Evolutionary conservation across 2,113 vertebrate species (phyloP).

Genomic region (Trichomycterus rosablanca): DNA sequence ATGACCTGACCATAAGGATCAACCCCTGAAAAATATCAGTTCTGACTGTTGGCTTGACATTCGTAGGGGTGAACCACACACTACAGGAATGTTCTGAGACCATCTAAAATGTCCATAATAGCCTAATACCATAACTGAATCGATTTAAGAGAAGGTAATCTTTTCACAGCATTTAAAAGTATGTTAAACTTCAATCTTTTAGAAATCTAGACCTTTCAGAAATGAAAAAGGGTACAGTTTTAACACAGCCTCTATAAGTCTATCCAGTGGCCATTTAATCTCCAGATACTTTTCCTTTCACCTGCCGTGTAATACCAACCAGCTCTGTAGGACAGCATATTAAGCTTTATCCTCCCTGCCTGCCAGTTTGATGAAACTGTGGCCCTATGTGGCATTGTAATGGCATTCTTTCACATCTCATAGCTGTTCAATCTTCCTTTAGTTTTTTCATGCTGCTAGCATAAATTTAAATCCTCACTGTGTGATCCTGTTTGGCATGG

Average conservation of each 20-base stretch:
- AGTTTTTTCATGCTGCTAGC: slow-evolving; percentile 44
- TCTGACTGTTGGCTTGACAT: slow-evolving; percentile 19
- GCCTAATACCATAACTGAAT: slow-evolving; percentile 13
- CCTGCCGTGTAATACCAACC: slow-evolving; percentile 48
- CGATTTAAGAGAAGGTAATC: slow-evolving; percentile 21
- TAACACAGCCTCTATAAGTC: slow-evolving; percentile 33
- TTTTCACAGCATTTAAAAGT: slow-evolving; percentile 7
- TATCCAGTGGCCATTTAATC: slow-evolving; percentile 37
- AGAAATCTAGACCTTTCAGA: slow-evolving; percentile 6
- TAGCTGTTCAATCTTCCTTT: slow-evolving; percentile 32
- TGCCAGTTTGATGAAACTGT: slow-evolving; percentile 41
- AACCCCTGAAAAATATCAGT: slow-evolving; percentile 28
- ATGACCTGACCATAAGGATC: slow-evolving; percentile 12
- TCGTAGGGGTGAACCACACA: slow-evolving; percentile 7
- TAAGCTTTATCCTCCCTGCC: slow-evolving; percentile 44
- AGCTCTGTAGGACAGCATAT: slow-evolving; percentile 71
- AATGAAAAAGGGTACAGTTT: slow-evolving; percentile 32
- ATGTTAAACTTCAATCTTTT: slow-evolving; percentile 10
- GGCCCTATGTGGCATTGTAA: slow-evolving; percentile 37
- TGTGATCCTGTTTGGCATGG: slow-evolving; percentile 67
- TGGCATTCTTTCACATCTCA: slow-evolving; percentile 31
- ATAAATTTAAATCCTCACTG: slow-evolving; percentile 76
- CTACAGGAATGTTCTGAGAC: slow-evolving; percentile 4
- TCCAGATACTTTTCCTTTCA: slow-evolving; percentile 29
- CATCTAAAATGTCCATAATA: slow-evolving; percentile 26